These are phyloP conservation scores for Brachyalestes nurse DNA, from an alignment of 2,797 vertebrate genomes.

Conservation along the genomic window DNA sequence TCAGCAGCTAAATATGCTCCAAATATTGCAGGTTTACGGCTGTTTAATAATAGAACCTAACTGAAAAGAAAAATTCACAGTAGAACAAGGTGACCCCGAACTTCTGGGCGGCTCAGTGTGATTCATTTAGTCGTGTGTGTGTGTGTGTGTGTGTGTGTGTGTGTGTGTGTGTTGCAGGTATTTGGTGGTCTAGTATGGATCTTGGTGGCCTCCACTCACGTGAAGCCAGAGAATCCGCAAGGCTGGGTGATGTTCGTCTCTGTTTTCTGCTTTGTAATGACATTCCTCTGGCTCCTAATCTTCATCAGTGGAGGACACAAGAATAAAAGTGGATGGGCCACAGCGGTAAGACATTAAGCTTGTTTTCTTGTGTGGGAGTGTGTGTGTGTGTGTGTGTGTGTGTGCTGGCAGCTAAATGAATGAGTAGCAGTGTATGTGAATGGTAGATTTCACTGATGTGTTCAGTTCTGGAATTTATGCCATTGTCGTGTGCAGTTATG, in stretches of 20 bases:
- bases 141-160: not conserved
- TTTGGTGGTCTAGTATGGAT: slow-evolving; percentile 92
- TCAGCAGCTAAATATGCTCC: too few relatives aligned
- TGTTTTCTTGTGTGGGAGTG: too few relatives aligned
- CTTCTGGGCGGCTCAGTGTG: too few relatives aligned
- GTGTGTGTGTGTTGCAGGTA: slow-evolving; percentile 61
- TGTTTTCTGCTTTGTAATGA: slow-evolving; percentile 77
- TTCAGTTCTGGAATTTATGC: not conserved
- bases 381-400: not conserved
- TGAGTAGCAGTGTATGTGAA: not conserved
- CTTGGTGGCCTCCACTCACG: slow-evolving; percentile 79
- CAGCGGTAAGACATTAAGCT: slow-evolving; percentile 66
- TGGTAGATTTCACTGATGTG: not conserved
- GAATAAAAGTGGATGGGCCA: slow-evolving; percentile 69
- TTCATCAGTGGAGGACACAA: slow-evolving; percentile 71
- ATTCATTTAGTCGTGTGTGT: not conserved
- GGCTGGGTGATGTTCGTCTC: slow-evolving; percentile 90
- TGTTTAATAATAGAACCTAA: too few relatives aligned
- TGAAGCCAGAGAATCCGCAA: slow-evolving; percentile 41
- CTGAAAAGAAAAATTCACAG: too few relatives aligned
- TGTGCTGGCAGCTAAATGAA: not conserved
- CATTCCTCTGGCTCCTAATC: slow-evolving; percentile 81
- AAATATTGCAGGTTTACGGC: too few relatives aligned
- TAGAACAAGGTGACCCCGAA: too few relatives aligned
- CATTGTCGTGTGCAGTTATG: too few relatives aligned